Conservation (phyloP, 2,113 vertebrate genomes). For the human (Homo sapiens) region DNA sequence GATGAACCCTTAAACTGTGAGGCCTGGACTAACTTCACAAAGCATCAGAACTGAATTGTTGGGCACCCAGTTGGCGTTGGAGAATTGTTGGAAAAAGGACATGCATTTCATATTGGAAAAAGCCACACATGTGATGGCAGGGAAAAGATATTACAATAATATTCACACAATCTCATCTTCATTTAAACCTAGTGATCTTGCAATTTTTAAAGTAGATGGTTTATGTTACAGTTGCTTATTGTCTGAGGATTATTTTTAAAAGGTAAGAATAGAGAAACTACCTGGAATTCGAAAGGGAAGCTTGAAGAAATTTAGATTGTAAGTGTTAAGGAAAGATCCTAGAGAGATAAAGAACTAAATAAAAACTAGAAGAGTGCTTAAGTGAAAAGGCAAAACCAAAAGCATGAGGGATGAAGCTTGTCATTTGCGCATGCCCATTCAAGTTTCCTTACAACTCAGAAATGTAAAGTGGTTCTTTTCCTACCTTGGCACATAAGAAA, state of each 20-base stretch:
- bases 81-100: background rate
- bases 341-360: background rate
- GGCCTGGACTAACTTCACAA: background rate
- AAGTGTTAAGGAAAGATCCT: background rate
- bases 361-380: background rate
- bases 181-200: background rate
- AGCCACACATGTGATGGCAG: background rate
- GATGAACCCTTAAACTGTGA: background rate
- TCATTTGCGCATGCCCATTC: rapidly evolving
- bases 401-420: background rate
- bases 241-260: background rate
- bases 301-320: background rate
- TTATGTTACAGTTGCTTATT: background rate
- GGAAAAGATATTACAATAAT: background rate
- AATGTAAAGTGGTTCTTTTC: background rate
- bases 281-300: background rate
- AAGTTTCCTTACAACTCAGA: background rate
- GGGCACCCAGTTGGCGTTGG: background rate
- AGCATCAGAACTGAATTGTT: background rate
- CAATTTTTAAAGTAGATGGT: background rate
- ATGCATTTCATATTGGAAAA: background rate
- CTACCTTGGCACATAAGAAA: background rate
- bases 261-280: background rate
- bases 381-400: background rate
- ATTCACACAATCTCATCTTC: background rate